phyloP scores from a whole-genome alignment of 2,888 invertebrate species.

The Chalcosyrphus nemorum region DNA sequence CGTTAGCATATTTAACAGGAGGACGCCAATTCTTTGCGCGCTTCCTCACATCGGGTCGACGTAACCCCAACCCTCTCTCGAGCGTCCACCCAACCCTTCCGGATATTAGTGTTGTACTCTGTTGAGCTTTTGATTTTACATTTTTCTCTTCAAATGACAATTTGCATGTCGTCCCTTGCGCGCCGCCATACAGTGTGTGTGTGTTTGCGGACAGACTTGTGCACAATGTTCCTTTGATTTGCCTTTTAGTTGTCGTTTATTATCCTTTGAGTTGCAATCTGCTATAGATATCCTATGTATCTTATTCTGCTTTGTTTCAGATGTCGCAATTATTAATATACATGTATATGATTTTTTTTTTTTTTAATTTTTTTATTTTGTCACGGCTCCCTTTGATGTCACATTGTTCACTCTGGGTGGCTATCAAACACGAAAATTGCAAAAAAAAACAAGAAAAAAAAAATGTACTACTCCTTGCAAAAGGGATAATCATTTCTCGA shows the following conservation, averaged over 20 bases:
- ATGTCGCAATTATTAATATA: conserved; percentile 54
- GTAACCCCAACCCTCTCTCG: neutral
- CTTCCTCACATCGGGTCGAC: neutral
- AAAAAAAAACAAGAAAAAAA: conserved; percentile 4
- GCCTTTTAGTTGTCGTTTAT: conserved; percentile 70
- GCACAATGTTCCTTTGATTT: conserved; percentile 57
- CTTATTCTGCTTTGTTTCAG: conserved; percentile 48
- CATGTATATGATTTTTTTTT: too few relatives aligned
- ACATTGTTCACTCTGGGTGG: conserved; percentile 44
- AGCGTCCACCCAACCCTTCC: neutral
- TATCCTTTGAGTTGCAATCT: conserved; percentile 59
- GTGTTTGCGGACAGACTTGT: conserved; percentile 25
- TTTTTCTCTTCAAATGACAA: conserved; percentile 47
- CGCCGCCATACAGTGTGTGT: too few relatives aligned
- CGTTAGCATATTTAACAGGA: conserved; percentile 1
- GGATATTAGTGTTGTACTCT: neutral
- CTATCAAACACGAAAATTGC: neutral
- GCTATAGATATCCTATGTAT: conserved; percentile 4
- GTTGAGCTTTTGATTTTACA: conserved; percentile 42
- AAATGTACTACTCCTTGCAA: too few relatives aligned
- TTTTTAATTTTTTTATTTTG: too few relatives aligned
- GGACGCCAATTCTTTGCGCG: conserved; percentile 8
- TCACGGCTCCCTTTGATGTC: conserved; percentile 52
- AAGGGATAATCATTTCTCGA: conserved; percentile 39
- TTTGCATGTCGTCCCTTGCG: conserved; percentile 31